Conservation (phyloP, 2,113 vertebrate genomes). For the Sinocyclocheilus anshuiensis region DNA sequence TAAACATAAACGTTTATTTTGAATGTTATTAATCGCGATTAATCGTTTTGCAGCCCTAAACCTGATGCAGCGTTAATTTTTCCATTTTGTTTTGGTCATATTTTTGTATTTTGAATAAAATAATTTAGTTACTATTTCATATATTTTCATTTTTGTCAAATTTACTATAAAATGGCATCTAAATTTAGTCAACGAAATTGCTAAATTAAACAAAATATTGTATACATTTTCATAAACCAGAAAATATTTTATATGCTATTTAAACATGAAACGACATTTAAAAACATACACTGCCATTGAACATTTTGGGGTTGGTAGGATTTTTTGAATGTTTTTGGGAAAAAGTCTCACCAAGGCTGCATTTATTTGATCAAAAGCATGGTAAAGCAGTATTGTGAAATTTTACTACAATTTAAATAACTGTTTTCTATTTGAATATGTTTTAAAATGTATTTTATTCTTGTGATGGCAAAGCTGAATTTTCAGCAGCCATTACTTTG, state of each 20-base stretch:
- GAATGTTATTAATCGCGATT: no score
- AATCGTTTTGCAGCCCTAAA: neutral
- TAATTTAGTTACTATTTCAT: neutral
- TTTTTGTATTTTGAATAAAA: neutral
- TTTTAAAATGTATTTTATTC: neutral
- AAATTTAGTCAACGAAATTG: neutral
- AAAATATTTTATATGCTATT: neutral
- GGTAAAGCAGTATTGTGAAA: neutral
- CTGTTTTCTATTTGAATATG: no score
- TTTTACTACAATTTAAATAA: neutral
- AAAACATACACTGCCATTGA: neutral
- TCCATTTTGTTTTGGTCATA: neutral
- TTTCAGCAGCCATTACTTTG: neutral
- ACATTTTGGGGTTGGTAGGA: no score
- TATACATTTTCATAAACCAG: neutral
- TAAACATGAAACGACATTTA: neutral
- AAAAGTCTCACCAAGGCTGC: neutral
- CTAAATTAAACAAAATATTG: neutral
- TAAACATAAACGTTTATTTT: no score
- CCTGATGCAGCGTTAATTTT: no score
- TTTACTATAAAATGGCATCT: neutral
- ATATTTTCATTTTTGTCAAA: neutral
- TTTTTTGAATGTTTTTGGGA: neutral
- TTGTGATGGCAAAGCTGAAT: neutral
- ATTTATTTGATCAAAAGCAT: neutral